These are phyloP conservation scores for Enoplosus armatus DNA, from an alignment of 2,797 vertebrate species.

Conservation along the genomic window DNA sequence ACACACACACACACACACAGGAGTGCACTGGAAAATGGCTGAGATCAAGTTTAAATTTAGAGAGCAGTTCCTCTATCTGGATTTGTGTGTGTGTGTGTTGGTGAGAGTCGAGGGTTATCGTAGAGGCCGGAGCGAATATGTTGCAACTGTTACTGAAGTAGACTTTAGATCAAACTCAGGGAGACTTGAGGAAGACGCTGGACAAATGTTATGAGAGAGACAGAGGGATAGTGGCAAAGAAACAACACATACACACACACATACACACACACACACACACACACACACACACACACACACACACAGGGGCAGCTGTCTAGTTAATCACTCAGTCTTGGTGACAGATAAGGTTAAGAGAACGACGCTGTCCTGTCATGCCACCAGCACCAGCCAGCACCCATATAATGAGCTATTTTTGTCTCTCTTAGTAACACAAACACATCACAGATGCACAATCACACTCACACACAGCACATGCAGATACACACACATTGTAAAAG, in stretches of 20 bases:
- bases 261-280: slow-evolving; percentile 12
- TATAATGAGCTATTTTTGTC: slow-evolving; percentile 82
- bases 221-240: slow-evolving; percentile 21
- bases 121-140: slow-evolving; percentile 88
- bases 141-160: slow-evolving; percentile 77
- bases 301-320: slow-evolving; percentile 88
- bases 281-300: slow-evolving; percentile 49
- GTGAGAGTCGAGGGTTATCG: slow-evolving; percentile 66
- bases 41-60: slow-evolving; percentile 83
- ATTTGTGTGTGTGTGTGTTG: slow-evolving; percentile 28
- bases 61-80: slow-evolving; percentile 70
- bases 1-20: slow-evolving; percentile 33
- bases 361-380: slow-evolving; percentile 73
- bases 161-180: slow-evolving; percentile 38
- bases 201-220: slow-evolving; percentile 35
- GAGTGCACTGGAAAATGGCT: slow-evolving; percentile 65
- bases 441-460: slow-evolving; percentile 54
- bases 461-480: slow-evolving; percentile 7
- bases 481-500: slow-evolving; percentile 38
- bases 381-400: slow-evolving; percentile 68
- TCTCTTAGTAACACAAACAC: slow-evolving; percentile 70
- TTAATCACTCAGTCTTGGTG: slow-evolving; percentile 89
- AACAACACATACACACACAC: slow-evolving; percentile 16
- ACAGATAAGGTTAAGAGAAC: slow-evolving; percentile 93
- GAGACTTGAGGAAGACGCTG: slow-evolving; percentile 5